These are phyloP conservation scores for Hofmannophila pseudospretella DNA, from an alignment of 2,888 invertebrate genomes.

Conservation along the genomic window DNA sequence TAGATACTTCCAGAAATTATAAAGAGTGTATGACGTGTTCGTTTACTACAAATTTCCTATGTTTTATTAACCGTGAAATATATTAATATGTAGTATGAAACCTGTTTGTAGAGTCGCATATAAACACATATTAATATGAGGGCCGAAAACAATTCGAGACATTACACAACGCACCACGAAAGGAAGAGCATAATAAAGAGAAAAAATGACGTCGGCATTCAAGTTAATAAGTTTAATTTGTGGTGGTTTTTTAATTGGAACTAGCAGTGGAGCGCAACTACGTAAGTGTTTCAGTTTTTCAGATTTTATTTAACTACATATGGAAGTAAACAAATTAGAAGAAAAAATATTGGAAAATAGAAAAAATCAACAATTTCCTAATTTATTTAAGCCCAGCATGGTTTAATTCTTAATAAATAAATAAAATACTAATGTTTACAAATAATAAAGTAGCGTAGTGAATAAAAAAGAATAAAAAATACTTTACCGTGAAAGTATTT, in stretches of 20 bases:
- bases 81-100: slow-evolving; percentile 1
- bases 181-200: slow-evolving; percentile 2
- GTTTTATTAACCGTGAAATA: neutral
- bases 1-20: too few species aligned
- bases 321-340: too few species aligned
- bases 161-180: slow-evolving; percentile 2
- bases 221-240: slow-evolving; percentile 4
- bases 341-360: too few species aligned
- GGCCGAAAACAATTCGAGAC: neutral
- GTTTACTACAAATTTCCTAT: neutral
- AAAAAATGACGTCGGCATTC: neutral
- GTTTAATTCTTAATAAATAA: too few species aligned
- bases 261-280: neutral
- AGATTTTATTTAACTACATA: neutral
- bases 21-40: too few species aligned
- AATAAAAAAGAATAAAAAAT: too few species aligned
- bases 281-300: slow-evolving; percentile 1
- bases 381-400: too few species aligned
- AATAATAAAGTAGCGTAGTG: too few species aligned
- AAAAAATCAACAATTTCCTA: too few species aligned
- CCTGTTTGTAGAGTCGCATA: neutral
- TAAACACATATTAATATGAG: slow-evolving; percentile 2
- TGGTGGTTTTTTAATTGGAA: neutral
- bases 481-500: too few species aligned
- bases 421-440: too few species aligned